These are phyloP conservation scores for Chloroceryle inda DNA, from an alignment of 2,797 vertebrate genomes.

Conservation along the genomic window DNA sequence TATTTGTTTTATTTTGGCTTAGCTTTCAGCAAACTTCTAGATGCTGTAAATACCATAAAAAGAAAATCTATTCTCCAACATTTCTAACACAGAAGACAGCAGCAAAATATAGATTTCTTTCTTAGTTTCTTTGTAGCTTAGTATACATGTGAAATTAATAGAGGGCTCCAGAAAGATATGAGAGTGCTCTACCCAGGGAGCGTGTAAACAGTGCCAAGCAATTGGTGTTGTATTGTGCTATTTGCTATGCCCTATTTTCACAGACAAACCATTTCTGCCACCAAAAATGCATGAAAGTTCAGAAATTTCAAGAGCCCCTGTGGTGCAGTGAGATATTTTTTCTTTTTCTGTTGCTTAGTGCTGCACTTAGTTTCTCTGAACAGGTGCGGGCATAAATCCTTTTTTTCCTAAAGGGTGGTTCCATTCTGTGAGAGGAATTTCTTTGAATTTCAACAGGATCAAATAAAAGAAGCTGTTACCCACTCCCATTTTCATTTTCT, in stretches of 20 bases:
- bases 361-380: background rate
- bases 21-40: background rate
- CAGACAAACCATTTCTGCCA: background rate
- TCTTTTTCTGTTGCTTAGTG: background rate
- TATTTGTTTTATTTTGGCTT: background rate
- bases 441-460: background rate
- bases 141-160: background rate
- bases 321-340: background rate
- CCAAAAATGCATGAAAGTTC: conserved; percentile 10
- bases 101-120: background rate
- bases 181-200: background rate
- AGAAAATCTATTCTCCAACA: background rate
- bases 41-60: background rate
- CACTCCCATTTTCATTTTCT: background rate
- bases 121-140: background rate
- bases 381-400: background rate
- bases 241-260: conserved; percentile 39
- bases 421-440: background rate
- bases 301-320: background rate
- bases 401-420: background rate
- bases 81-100: background rate
- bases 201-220: background rate
- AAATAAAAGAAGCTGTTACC: background rate
- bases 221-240: background rate
- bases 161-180: background rate